Evolutionary conservation across 92 coral and sea anemone genomes (phyloP), one percentile per base, ranked within the genome.

Genomic region (Siderastrea siderea): DNA sequence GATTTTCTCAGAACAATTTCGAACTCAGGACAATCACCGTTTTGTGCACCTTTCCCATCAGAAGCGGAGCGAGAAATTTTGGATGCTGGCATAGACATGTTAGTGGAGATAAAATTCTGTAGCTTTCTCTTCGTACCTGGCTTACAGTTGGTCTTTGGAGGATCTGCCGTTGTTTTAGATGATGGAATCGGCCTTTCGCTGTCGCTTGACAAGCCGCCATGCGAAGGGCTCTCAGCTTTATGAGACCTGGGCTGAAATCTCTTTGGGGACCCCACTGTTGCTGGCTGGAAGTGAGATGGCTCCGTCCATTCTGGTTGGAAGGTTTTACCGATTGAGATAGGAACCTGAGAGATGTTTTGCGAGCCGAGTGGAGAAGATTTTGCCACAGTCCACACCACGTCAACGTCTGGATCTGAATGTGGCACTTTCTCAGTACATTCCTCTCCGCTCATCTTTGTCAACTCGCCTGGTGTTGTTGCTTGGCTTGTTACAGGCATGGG

Each of bases 111-210:
- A 9, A 57, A 45, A 17, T 58, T 45, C 58, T n/a, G 13, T 10
- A 57, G 54, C 55, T 71, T 82, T 48, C 77, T 57, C 47, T 82
- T 82, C 11, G 77, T 47, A 48, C 68, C 86, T 81, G 67, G 48
- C 13, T 57, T 77, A 55, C 68, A 58, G 1, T 26, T 69, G 11
- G 4, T 6, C 47, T 44, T 70, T 14, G n/a, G 47, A 4, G 17
- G 63, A 55, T 5, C 44, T 51, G 6, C 43, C 13, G 62, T n/a
- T 19, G 65, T 7, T 81, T 12, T 67, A 1, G 76, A 19, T 10
- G 60, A 49, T 45, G 47, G 55, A 26, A 17, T 47, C 48, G 47
- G 13, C 15, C 51, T 69, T 70, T 48, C 53, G 7, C 59, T 68
- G 52, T 44, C 48, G 44, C 44, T n/a, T 43, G 3, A 19, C 54